phyloP scores from a whole-genome alignment of 2,888 invertebrate species.

The Sarcophaga variegata region DNA sequence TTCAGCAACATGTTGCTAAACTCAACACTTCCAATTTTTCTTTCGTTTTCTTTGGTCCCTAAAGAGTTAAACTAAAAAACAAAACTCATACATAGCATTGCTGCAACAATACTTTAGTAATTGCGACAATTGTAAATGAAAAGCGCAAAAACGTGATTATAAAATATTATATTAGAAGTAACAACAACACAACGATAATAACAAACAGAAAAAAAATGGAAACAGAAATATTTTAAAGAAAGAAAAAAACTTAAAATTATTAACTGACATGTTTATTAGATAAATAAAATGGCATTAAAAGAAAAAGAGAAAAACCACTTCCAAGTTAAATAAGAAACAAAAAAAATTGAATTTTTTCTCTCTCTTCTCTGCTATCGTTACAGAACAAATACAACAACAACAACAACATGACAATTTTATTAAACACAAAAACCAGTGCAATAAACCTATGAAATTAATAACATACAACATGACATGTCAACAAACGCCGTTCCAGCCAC shows the following conservation, averaged over 20 bases:
- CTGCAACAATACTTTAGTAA: constrained; percentile 64
- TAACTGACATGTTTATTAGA: constrained; percentile 69
- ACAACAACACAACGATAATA: not conserved
- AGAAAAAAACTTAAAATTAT: constrained; percentile 56
- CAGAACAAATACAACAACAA: constrained; percentile 71
- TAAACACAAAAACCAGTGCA: constrained; percentile 77
- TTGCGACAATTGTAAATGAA: constrained; percentile 65
- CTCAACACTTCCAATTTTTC: too few relatives aligned
- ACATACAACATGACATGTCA: constrained; percentile 76
- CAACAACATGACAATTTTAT: constrained; percentile 71
- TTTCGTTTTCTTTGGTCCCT: not conserved
- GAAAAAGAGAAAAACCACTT: constrained; percentile 13
- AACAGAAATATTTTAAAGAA: not conserved
- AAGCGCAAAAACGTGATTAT: constrained; percentile 66
- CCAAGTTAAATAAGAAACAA: not conserved
- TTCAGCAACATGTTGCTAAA: too few relatives aligned
- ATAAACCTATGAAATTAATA: constrained; percentile 72
- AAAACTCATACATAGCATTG: not conserved
- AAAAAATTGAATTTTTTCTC: constrained; percentile 52
- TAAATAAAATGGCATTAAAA: constrained; percentile 57
- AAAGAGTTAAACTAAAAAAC: not conserved
- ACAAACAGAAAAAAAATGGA: not conserved
- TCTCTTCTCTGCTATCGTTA: constrained; percentile 40
- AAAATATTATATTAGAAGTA: constrained; percentile 65
- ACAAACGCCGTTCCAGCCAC: constrained; percentile 68